Evolutionary conservation across 2,797 vertebrate genomes (phyloP).

Genomic region (Gallinago solitaria): DNA sequence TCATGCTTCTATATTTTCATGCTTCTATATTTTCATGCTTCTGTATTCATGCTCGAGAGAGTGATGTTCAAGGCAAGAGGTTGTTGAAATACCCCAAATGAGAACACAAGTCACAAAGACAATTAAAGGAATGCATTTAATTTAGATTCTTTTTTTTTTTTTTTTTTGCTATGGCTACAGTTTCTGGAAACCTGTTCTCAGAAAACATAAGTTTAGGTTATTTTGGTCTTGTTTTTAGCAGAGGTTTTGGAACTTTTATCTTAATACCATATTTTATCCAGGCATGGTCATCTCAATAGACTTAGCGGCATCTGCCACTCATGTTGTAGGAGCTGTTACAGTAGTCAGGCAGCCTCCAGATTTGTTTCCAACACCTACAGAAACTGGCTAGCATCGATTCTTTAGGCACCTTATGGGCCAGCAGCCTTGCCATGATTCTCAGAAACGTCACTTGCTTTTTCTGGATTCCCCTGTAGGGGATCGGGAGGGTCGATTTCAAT

Average conservation of each 20-base stretch:
- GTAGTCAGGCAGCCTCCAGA: neutral
- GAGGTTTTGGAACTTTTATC: neutral
- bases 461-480: neutral
- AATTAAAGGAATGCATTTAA: neutral
- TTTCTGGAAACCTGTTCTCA: neutral
- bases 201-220: neutral
- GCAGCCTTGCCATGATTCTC: neutral
- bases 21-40: neutral
- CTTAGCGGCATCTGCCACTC: neutral
- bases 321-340: neutral
- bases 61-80: neutral
- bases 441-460: neutral
- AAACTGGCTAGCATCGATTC: neutral
- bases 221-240: neutral
- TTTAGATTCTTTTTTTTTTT: neutral
- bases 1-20: neutral
- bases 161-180: neutral
- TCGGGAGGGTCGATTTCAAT: rapidly evolving
- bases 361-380: neutral
- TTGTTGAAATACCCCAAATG: neutral
- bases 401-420: neutral
- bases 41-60: neutral
- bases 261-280: neutral
- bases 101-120: neutral
- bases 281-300: neutral